These are phyloP conservation scores for Hoplodrina ambigua DNA, from an alignment of 2,888 invertebrate genomes.

Conservation along the genomic window DNA sequence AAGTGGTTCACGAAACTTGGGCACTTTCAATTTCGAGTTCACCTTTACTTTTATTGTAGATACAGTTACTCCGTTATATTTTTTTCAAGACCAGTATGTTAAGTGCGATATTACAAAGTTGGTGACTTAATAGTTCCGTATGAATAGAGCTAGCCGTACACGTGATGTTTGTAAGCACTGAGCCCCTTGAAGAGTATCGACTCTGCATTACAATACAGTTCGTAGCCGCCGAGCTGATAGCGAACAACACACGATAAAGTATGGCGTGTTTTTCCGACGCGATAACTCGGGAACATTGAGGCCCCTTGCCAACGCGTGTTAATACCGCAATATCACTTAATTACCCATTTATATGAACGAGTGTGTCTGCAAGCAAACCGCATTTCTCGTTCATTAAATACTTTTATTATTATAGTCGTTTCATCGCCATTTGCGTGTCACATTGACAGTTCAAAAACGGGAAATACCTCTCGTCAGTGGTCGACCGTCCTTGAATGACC, in stretches of 20 bases:
- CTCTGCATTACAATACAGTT: slow-evolving; percentile 69
- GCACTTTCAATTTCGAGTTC: slow-evolving; percentile 75
- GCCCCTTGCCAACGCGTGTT: slow-evolving; percentile 67
- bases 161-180: slow-evolving; percentile 39
- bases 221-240: slow-evolving; percentile 80
- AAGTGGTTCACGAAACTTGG: slow-evolving; percentile 71
- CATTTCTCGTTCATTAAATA: slow-evolving; percentile 58
- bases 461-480: slow-evolving; percentile 83
- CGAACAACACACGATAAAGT: slow-evolving; percentile 82
- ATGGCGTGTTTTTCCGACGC: slow-evolving; percentile 85
- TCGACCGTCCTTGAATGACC: slow-evolving; percentile 88
- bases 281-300: slow-evolving; percentile 81
- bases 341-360: slow-evolving; percentile 46
- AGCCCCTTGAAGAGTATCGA: slow-evolving; percentile 54
- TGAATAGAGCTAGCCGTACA: slow-evolving; percentile 25
- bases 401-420: slow-evolving; percentile 63
- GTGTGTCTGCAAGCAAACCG: slow-evolving; percentile 48
- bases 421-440: slow-evolving; percentile 72
- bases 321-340: slow-evolving; percentile 52
- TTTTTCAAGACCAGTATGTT: slow-evolving; percentile 17
- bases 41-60: slow-evolving; percentile 58
- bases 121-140: slow-evolving; percentile 34
- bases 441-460: slow-evolving; percentile 80
- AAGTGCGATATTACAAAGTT: slow-evolving; percentile 14
- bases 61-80: slow-evolving; percentile 46